Evolutionary conservation across 2,113 vertebrate species (phyloP).

Genomic region (Nibea albiflora): DNA sequence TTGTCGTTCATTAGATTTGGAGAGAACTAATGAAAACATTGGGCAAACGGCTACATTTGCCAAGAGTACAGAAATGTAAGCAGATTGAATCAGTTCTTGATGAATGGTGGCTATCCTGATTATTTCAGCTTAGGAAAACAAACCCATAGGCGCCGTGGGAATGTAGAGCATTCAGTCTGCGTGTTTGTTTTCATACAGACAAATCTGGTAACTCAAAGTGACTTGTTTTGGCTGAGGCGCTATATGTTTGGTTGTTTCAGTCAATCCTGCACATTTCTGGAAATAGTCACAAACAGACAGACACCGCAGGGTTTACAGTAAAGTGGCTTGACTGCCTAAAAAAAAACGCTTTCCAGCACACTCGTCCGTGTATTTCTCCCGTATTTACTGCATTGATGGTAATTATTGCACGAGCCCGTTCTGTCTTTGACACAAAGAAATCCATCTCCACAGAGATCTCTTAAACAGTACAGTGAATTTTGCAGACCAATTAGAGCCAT

Average conservation of each 20-base stretch:
- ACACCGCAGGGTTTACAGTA: not conserved
- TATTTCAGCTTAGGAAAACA: constrained; percentile 19
- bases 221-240: constrained; percentile 26
- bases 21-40: not conserved
- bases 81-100: not conserved
- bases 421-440: constrained; percentile 25
- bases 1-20: not conserved
- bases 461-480: constrained; percentile 7
- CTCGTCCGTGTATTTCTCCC: constrained; percentile 11
- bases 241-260: constrained; percentile 22
- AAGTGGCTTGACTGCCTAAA: not conserved
- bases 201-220: constrained; percentile 16
- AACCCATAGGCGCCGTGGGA: not conserved
- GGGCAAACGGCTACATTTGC: not conserved
- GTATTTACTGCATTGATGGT: constrained; percentile 15
- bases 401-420: constrained; percentile 23
- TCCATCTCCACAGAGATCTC: constrained; percentile 6
- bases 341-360: constrained; percentile 10
- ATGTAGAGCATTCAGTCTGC: constrained; percentile 8
- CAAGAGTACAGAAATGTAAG: not conserved
- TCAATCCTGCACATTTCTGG: constrained; percentile 16
- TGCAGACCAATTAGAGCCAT: constrained; percentile 44
- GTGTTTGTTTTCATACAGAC: constrained; percentile 34
- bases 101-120: not conserved
- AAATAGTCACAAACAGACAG: constrained; percentile 20